These are phyloP conservation scores for Ceratosolen solmsi DNA, from an alignment of 1,140 invertebrate species.

Conservation along the genomic window DNA sequence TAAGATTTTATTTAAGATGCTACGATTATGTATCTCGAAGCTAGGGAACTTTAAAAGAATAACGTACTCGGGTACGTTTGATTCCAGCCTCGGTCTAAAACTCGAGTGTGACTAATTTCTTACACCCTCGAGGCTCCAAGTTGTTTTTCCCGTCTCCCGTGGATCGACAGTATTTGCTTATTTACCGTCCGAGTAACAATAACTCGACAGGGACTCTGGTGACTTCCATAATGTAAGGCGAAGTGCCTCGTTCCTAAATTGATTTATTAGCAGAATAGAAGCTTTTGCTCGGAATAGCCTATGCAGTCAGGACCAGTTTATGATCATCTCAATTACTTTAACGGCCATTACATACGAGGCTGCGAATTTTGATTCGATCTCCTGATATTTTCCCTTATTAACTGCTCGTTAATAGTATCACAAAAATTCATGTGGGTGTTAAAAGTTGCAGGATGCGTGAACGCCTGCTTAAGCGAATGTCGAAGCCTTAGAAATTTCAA, in stretches of 20 bases:
- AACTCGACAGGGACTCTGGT: background rate
- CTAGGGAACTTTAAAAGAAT: no score
- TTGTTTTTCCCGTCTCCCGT: background rate
- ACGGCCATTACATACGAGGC: background rate
- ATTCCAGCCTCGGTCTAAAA: background rate
- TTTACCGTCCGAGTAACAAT: background rate
- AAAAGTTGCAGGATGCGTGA: background rate
- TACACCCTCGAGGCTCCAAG: background rate
- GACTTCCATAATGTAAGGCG: background rate
- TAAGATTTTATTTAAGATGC: constrained; percentile 12
- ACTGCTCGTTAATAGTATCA: background rate
- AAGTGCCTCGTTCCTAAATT: constrained; percentile 12
- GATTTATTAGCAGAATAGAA: constrained; percentile 20
- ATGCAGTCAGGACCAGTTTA: constrained; percentile 8
- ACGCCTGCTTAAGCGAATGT: no score
- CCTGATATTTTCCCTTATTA: background rate
- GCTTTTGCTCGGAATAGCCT: background rate
- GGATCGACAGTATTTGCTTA: no score
- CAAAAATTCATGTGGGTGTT: background rate
- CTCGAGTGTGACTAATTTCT: constrained; percentile 42
- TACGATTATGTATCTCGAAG: background rate
- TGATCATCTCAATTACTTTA: constrained; percentile 10
- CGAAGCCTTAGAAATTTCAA: background rate
- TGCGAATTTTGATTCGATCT: no score
- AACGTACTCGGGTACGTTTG: background rate